phyloP scores from a whole-genome alignment of 2,888 invertebrate genomes.

The Polymixis flavicincta region DNA sequence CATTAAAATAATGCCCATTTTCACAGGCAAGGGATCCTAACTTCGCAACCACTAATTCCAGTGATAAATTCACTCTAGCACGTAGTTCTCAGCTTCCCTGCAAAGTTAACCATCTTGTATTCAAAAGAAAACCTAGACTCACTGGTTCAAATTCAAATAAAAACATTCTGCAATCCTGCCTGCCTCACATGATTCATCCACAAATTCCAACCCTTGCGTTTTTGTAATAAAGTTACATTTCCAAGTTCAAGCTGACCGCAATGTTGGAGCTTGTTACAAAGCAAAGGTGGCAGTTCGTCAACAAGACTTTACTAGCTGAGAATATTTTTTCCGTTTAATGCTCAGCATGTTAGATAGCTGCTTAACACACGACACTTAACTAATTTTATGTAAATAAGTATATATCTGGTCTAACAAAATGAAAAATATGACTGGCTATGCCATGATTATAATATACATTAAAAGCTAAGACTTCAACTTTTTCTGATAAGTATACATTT shows the following conservation, averaged over 20 bases:
- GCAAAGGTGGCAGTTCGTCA: conserved; percentile 89
- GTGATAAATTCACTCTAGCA: conserved; percentile 88
- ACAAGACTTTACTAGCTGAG: conserved; percentile 89
- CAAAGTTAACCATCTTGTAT: conserved; percentile 89
- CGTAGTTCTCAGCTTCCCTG: conserved; percentile 90
- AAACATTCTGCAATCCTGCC: conserved; percentile 83
- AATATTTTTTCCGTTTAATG: conserved; percentile 90
- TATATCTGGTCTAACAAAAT: conserved; percentile 78
- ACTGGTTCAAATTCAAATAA: conserved; percentile 81
- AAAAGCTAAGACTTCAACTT: conserved; percentile 86
- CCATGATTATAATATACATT: conserved; percentile 86
- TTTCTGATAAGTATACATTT: conserved; percentile 83
- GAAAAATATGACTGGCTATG: conserved; percentile 79
- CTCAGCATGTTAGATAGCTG: conserved; percentile 87
- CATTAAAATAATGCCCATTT: conserved; percentile 97
- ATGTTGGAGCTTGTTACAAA: conserved; percentile 85
- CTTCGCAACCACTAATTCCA: conserved; percentile 87
- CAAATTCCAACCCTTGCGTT: conserved; percentile 86
- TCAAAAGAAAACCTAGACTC: conserved; percentile 87
- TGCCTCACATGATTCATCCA: conserved; percentile 77
- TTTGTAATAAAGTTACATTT: conserved; percentile 80
- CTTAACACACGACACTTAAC: conserved; percentile 84
- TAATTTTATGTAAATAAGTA: conserved; percentile 75
- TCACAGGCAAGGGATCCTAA: conserved; percentile 92
- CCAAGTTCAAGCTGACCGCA: conserved; percentile 77